A percentile compares a stretch with the other conserved stretches of the same genome.
Evolutionary conservation across 2,888 invertebrate genomes (phyloP).

Genomic region (Orthosia gothica): DNA sequence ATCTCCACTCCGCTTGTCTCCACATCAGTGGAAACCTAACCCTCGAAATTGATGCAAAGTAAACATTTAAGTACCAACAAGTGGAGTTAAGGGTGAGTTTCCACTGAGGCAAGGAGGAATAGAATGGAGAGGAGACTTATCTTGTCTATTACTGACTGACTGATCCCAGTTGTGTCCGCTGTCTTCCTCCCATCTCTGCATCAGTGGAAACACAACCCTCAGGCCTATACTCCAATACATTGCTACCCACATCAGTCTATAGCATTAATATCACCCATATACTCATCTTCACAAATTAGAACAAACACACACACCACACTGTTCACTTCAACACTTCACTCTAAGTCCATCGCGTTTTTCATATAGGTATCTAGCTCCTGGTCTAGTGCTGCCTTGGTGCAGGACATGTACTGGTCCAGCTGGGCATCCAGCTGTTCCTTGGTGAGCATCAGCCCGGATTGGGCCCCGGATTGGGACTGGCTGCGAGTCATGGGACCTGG

Average conservation of each 20-base stretch:
- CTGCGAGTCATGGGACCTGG: slow-evolving; percentile 74
- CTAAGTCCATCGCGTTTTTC: slow-evolving; percentile 76
- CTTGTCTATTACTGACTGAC: too few species aligned
- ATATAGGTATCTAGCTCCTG: slow-evolving; percentile 92
- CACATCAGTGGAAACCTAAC: too few species aligned
- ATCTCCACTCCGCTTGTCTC: too few species aligned
- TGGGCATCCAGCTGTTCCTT: slow-evolving; percentile 94
- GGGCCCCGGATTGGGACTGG: slow-evolving; percentile 67
- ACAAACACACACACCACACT: slow-evolving; percentile 44
- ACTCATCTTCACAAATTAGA: slow-evolving; percentile 1
- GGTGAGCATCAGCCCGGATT: slow-evolving; percentile 78
- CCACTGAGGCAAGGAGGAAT: too few species aligned
- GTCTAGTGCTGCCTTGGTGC: slow-evolving; percentile 91
- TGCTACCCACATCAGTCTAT: neutral
- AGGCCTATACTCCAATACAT: neutral
- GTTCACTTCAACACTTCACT: slow-evolving; percentile 42
- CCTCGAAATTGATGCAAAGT: too few species aligned
- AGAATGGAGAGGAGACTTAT: too few species aligned
- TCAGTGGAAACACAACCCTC: neutral
- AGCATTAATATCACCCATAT: too few species aligned
- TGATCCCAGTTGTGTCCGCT: too few species aligned
- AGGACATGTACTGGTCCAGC: slow-evolving; percentile 94
- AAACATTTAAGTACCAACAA: too few species aligned
- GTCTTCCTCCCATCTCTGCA: too few species aligned
- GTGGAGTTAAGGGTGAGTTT: too few species aligned